Base-by-base conservation (phyloP, 2,797 vertebrate species). In the Hylomyscus alleni region DNA sequence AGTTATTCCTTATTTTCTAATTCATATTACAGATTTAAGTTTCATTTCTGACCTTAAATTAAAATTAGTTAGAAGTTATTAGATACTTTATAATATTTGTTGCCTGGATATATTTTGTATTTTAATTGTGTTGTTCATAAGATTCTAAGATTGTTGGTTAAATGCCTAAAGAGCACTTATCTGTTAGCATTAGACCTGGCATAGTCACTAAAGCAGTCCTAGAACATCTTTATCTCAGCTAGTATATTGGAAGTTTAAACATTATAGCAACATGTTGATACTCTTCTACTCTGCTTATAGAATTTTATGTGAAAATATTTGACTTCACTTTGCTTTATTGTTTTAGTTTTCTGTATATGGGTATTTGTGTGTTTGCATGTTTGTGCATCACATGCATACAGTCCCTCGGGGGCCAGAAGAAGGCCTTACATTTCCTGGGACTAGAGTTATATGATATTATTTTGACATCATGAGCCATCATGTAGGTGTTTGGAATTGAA, bases 1-100 rank as follows among this genome's bases (percentile, higher is more conserved):
- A 86, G 85, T 91, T 54, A 73, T 5, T 86, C 44, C 75, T 91
- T 24, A 69, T 88, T 95, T 94, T 93, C 15, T 80, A 85, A 40
- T 93, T 94, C 2, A 37, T 83, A 44, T 81, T 95, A 89, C 0
- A 91, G 50, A 89, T 8, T 90, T 94, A 24, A 80, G 29, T 94
- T 93, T 92, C 34, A 92, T 95, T 95, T 95, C 77, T 87, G 47
- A n/a, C 89, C 24, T 92, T 92, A 78, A 75, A 37, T 95, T 93
- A 54, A 85, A 95, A 93, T n/a, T 77, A 34, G 83, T 83, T 67
- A 87, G 67, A 87, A 93, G 52, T 31, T 96, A 19, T 50, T 80
- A 0, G 65, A 29, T 60, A 26, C 4, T 54, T 80, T 65, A 4
- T 91, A 75, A 60, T 87, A 50, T n/a, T 50, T 86, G 19, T 54